Evolutionary conservation across 1,140 invertebrate species (phyloP).

Genomic region (Temnothorax curvispinosus): DNA sequence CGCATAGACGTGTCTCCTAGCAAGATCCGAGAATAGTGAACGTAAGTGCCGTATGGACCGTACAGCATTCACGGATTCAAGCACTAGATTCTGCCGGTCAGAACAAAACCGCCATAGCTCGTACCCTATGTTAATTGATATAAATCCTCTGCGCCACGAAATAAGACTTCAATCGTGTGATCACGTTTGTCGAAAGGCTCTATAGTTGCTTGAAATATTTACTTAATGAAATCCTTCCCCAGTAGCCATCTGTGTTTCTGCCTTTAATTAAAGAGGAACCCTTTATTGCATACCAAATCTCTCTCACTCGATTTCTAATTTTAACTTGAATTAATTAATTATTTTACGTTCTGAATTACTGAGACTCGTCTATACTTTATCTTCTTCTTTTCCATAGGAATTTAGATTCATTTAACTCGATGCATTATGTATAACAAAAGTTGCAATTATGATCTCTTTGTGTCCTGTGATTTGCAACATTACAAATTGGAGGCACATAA

Average conservation of each 20-base stretch:
- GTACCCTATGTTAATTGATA: constrained; percentile 5
- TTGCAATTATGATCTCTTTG: neutral
- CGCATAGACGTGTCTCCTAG: constrained; percentile 38
- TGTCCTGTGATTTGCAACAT: neutral
- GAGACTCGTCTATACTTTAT: neutral
- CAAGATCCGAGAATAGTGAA: constrained; percentile 46
- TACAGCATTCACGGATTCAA: neutral
- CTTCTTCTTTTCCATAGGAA: no score
- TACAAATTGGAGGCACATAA: neutral
- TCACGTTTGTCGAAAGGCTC: neutral
- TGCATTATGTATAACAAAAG: neutral
- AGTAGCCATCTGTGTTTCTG: neutral
- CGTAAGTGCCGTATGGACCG: neutral
- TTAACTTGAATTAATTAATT: neutral
- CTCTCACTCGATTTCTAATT: neutral
- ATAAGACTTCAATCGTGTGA: neutral
- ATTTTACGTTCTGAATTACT: neutral
- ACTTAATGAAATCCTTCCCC: neutral
- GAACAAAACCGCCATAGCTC: neutral
- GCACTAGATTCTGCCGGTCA: constrained; percentile 9
- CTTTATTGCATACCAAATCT: neutral
- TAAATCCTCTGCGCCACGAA: neutral
- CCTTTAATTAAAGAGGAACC: neutral
- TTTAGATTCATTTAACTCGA: neutral
- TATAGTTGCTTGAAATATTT: neutral